These are phyloP conservation scores for Pecten maximus DNA, from an alignment of 2,888 invertebrate genomes.

Conservation along the genomic window DNA sequence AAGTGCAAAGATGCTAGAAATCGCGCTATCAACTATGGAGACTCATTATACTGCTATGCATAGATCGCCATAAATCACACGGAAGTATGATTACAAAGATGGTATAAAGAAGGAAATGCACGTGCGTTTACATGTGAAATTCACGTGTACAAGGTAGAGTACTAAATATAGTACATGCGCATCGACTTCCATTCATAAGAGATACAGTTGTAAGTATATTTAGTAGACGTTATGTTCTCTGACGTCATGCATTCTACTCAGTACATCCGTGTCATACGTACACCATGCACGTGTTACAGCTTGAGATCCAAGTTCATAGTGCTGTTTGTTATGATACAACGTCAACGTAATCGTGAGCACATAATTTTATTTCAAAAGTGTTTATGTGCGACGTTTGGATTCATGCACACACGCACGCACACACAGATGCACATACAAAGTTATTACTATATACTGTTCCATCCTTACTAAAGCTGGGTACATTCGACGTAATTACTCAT, in stretches of 20 bases:
- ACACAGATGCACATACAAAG: too few relatives aligned
- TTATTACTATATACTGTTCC: too few relatives aligned
- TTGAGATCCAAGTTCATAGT: too few relatives aligned
- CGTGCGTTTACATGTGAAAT: neutral
- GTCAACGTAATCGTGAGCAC: too few relatives aligned
- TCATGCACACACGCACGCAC: too few relatives aligned
- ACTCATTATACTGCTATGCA: neutral
- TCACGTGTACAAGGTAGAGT: neutral
- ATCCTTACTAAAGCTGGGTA: too few relatives aligned
- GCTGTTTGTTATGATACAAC: too few relatives aligned
- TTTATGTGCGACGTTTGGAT: too few relatives aligned
- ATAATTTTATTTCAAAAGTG: too few relatives aligned
- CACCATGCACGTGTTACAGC: neutral
- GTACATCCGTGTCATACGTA: neutral
- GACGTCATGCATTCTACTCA: constrained; percentile 8
- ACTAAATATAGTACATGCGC: neutral
- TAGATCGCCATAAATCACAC: neutral
- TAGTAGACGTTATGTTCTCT: neutral
- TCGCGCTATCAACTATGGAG: too few relatives aligned
- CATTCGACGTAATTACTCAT: too few relatives aligned
- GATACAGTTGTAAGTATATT: neutral
- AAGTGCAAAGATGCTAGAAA: too few relatives aligned
- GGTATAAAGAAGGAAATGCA: neutral
- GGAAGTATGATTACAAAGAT: neutral
- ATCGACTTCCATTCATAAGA: neutral